These are phyloP conservation scores for Pedetes capensis DNA, from an alignment of 2,113 vertebrate species.

Conservation along the genomic window DNA sequence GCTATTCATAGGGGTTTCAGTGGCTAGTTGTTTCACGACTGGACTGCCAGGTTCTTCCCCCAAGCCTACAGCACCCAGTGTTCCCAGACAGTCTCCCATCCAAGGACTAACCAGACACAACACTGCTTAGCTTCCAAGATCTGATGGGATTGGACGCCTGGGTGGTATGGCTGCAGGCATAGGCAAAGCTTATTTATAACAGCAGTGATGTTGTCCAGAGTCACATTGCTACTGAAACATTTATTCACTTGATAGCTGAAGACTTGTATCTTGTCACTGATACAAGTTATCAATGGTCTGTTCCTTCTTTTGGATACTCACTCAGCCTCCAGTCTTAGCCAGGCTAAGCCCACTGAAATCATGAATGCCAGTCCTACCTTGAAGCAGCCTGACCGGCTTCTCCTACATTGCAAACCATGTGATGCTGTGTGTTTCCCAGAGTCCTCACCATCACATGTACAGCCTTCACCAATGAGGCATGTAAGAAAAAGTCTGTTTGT, in stretches of 20 bases:
- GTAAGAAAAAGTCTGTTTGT: constrained; percentile 2
- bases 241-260: not conserved
- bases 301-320: not conserved
- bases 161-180: too few relatives aligned
- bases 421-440: fast-evolving
- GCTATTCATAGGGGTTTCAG: too few relatives aligned
- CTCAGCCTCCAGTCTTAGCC: not conserved
- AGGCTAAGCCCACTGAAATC: not conserved
- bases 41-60: too few relatives aligned
- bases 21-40: too few relatives aligned
- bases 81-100: too few relatives aligned
- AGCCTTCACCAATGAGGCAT: not conserved
- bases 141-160: too few relatives aligned
- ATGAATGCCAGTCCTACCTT: not conserved
- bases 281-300: not conserved
- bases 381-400: fast-evolving
- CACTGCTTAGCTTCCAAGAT: too few relatives aligned
- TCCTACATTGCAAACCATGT: fast-evolving
- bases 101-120: too few relatives aligned
- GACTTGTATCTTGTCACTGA: not conserved
- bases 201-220: fast-evolving
- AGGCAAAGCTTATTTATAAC: not conserved
- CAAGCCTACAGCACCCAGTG: too few relatives aligned
- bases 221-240: not conserved
- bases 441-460: not conserved